phyloP scores from a whole-genome alignment of 2,113 vertebrate genomes.

The Pheucticus melanocephalus region DNA sequence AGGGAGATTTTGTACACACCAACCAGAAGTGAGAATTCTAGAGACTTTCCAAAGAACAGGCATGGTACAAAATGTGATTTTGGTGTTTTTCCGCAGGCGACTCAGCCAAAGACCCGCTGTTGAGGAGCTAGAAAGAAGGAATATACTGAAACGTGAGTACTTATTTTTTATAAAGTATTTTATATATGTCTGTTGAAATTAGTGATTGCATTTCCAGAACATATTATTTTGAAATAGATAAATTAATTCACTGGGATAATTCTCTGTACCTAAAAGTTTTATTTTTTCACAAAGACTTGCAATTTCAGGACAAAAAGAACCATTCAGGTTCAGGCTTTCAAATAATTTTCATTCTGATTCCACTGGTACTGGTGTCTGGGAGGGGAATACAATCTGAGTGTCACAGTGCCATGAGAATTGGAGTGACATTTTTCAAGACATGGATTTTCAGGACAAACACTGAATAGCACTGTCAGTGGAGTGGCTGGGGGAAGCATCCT shows the following conservation, averaged over 20 bases:
- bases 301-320: not conserved
- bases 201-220: not conserved
- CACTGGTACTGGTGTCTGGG: not conserved
- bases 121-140: slow-evolving; percentile 96
- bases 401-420: not conserved
- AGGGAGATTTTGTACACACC: not conserved
- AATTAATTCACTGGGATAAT: not conserved
- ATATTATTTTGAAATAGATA: not conserved
- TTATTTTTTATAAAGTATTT: not conserved
- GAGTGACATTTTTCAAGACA: not conserved
- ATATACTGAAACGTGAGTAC: slow-evolving; percentile 97
- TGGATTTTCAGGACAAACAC: not conserved
- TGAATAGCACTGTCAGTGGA: not conserved
- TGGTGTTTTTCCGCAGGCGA: slow-evolving; percentile 98
- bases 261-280: not conserved
- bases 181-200: not conserved
- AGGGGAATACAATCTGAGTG: not conserved
- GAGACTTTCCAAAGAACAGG: slow-evolving; percentile 27
- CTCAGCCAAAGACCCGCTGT: slow-evolving; percentile 96
- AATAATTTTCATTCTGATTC: not conserved
- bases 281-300: not conserved
- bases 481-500: not conserved
- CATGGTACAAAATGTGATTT: slow-evolving; percentile 97
- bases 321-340: not conserved
- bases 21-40: not conserved